Conservation (phyloP, 2,888 invertebrate species). For the Deroplatys truncata region DNA sequence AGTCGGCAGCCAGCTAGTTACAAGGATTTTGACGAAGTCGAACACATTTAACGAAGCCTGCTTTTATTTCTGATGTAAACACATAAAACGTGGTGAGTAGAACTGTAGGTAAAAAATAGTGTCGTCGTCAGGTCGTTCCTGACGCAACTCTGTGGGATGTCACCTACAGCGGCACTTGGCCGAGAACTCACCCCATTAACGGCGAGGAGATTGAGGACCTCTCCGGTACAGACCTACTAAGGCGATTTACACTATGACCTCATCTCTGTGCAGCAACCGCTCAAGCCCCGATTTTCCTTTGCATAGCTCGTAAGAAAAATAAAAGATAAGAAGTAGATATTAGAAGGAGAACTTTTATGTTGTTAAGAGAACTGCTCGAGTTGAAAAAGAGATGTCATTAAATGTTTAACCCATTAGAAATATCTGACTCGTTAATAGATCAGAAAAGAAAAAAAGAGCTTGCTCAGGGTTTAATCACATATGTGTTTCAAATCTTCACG, state of each 20-base stretch:
- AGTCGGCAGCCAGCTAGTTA: no score
- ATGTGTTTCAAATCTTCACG: no score
- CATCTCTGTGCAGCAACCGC: neutral
- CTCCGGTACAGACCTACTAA: constrained; percentile 6
- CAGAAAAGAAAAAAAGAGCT: no score
- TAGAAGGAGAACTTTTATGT: neutral
- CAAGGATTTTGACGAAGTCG: no score
- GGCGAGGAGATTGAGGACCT: constrained; percentile 9
- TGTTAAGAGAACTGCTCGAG: no score
- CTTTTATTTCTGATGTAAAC: neutral
- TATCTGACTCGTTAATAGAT: no score
- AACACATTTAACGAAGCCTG: no score
- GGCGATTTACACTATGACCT: constrained; percentile 14
- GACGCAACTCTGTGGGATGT: neutral
- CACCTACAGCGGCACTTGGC: constrained; percentile 13
- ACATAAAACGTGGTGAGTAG: neutral
- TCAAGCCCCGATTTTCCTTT: neutral
- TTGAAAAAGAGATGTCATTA: no score
- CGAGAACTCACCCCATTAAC: neutral
- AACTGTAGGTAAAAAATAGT: neutral
- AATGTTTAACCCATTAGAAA: no score
- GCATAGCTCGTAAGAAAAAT: neutral
- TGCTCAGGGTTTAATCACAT: no score
- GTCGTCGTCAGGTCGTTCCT: neutral
- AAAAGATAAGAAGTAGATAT: neutral